Evolutionary conservation across 2,888 invertebrate species (phyloP).

Genomic region (Campoplex capitator): DNA sequence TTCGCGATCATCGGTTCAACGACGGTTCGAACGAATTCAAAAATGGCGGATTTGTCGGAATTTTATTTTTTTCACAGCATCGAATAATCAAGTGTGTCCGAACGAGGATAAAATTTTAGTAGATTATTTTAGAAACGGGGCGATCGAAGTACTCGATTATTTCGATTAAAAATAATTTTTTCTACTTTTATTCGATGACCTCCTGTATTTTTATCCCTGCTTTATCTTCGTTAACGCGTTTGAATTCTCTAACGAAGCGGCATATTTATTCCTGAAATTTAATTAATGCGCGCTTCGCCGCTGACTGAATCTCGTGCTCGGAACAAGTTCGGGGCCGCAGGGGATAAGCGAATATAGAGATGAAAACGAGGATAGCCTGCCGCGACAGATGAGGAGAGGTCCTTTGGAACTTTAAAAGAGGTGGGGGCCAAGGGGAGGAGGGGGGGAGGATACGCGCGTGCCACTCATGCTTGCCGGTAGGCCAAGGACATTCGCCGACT

Average conservation of each 20-base stretch:
- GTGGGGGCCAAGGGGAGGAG: slow-evolving; percentile 4
- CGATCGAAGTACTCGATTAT: neutral
- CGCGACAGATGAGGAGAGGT: slow-evolving; percentile 31
- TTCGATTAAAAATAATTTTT: neutral
- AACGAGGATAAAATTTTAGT: neutral
- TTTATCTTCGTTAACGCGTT: neutral
- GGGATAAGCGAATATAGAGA: neutral
- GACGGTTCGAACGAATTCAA: neutral
- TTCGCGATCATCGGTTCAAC: neutral
- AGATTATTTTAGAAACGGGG: neutral
- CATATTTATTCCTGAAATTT: slow-evolving; percentile 28
- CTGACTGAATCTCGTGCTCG: neutral
- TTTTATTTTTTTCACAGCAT: neutral
- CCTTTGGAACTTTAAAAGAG: slow-evolving; percentile 26
- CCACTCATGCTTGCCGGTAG: slow-evolving; percentile 62
- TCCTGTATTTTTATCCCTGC: neutral
- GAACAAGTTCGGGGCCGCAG: neutral
- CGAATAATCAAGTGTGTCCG: too few species aligned
- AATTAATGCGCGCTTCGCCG: slow-evolving; percentile 39
- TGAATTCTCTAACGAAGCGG: neutral
- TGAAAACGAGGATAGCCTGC: neutral
- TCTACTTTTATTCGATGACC: neutral
- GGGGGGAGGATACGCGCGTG: slow-evolving; percentile 50
- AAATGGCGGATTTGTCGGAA: neutral
- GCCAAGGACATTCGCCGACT: slow-evolving; percentile 69